These are phyloP conservation scores for Charadrius vociferus DNA, from an alignment of 2,113 vertebrate genomes.

Conservation along the genomic window DNA sequence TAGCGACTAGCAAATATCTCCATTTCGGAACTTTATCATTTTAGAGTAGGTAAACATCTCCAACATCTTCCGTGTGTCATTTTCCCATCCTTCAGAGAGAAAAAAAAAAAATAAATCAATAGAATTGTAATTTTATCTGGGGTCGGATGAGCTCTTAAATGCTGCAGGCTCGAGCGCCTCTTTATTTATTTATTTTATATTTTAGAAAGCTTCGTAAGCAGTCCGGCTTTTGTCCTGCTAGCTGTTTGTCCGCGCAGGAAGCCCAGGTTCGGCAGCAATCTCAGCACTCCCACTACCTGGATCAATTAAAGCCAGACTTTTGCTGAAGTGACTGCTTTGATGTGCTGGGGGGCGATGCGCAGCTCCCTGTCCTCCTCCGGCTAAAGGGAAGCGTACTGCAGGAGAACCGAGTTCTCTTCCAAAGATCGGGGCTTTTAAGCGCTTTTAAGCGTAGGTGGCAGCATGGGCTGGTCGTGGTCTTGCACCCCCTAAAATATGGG, in stretches of 20 bases:
- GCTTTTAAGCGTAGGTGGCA: neutral
- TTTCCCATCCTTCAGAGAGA: neutral
- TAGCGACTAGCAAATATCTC: neutral
- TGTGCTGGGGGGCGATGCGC: neutral
- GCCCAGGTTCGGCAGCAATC: neutral
- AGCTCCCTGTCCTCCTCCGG: neutral
- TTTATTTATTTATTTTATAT: neutral
- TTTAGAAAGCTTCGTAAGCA: constrained; percentile 20
- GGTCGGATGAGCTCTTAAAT: neutral
- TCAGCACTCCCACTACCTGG: neutral
- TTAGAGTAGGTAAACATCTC: neutral
- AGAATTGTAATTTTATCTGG: neutral
- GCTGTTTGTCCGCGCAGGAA: neutral
- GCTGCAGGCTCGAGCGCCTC: neutral
- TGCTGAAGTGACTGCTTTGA: neutral
- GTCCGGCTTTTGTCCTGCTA: neutral
- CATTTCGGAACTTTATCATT: neutral
- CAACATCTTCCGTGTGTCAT: neutral
- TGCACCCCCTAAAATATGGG: neutral
- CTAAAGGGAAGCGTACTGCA: neutral
- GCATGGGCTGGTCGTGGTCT: neutral
- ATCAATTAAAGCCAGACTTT: neutral
- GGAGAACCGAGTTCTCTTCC: neutral
- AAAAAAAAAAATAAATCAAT: neutral
- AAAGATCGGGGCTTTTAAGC: neutral